Base-by-base conservation (phyloP, 2,113 vertebrate genomes). In the Lagenorhynchus albirostris region DNA sequence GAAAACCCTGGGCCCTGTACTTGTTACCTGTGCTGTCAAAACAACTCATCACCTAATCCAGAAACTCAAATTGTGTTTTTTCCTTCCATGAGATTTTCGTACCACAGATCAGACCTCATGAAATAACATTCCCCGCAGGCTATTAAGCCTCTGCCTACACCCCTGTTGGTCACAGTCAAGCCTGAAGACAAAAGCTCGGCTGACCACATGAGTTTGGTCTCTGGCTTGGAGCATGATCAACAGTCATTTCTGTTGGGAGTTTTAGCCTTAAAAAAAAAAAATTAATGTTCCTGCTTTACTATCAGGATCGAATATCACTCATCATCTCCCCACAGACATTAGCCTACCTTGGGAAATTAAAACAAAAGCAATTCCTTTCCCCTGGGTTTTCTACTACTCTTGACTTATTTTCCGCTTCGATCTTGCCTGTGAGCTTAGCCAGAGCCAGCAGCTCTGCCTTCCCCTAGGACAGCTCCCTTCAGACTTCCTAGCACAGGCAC, bases 331-430 rank as follows among this genome's bases (percentile, higher is more conserved):
- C 94, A 79, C 31, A 97, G 93, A 95, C 50, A 55, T 71, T 9
- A 15, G 81, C 65, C 81, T 91, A 81, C 91, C 65, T 90, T 96
- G 95, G 88, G 94, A 96, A 98, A 97, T 97, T 95, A 96, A 95
- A 96, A 91, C 63, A 70, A 89, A 97, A 91, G 95, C 95, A 88
- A 50, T 55, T 84, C 85, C 65, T 53, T 84, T 67, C 97, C 83
- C 90, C 44, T 1, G 47, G 76, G 94, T 36, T 73, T 92, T 50
- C 95, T 26, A 47, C 70, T 38, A 44, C 60, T 82, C 79, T n/a
- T 60, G 73, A 89, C 88, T 93, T 95, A 85, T 93, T 89, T 94
- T 96, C 80, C 65, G 82, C 36, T 84, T 38, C 0, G 0, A 41
- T 55, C 63, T 81, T 77, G 60, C 58, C 68, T 87, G 73, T 93